These are phyloP conservation scores for Drosophila suzukii DNA, from an alignment of 1,140 invertebrate species.

Conservation along the genomic window DNA sequence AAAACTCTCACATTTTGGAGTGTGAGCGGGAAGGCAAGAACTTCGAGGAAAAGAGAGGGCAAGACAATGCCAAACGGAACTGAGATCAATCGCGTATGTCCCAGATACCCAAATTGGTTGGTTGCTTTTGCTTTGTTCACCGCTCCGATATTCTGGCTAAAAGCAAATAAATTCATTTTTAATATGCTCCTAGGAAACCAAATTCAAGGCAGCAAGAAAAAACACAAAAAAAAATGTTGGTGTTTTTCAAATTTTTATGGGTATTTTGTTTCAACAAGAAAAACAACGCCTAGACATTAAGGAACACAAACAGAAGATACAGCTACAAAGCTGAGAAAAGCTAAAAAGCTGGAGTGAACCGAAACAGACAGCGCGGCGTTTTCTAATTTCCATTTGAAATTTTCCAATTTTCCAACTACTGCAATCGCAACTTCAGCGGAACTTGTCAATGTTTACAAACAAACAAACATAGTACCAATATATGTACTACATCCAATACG, in stretches of 20 bases:
- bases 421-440: conserved; percentile 66
- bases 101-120: conserved; percentile 36
- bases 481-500: conserved; percentile 7
- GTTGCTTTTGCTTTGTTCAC: conserved; percentile 20
- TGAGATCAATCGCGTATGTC: conserved; percentile 74
- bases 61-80: conserved; percentile 61
- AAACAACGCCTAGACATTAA: conserved; percentile 63
- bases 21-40: conserved; percentile 10
- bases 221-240: background rate
- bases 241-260: conserved; percentile 64
- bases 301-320: conserved; percentile 54
- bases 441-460: conserved; percentile 80
- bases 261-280: conserved; percentile 77
- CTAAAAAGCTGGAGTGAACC: no score
- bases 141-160: conserved; percentile 36
- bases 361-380: conserved; percentile 72
- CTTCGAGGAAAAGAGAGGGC: background rate
- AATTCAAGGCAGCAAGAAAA: conserved; percentile 24
- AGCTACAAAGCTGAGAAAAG: conserved; percentile 3
- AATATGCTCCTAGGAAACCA: conserved; percentile 57
- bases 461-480: conserved; percentile 64
- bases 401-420: conserved; percentile 24
- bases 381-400: conserved; percentile 48
- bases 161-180: conserved; percentile 79
- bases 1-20: conserved; percentile 70